Base-by-base conservation (phyloP, 2,888 invertebrate species). In the Urechis unicinctus region DNA sequence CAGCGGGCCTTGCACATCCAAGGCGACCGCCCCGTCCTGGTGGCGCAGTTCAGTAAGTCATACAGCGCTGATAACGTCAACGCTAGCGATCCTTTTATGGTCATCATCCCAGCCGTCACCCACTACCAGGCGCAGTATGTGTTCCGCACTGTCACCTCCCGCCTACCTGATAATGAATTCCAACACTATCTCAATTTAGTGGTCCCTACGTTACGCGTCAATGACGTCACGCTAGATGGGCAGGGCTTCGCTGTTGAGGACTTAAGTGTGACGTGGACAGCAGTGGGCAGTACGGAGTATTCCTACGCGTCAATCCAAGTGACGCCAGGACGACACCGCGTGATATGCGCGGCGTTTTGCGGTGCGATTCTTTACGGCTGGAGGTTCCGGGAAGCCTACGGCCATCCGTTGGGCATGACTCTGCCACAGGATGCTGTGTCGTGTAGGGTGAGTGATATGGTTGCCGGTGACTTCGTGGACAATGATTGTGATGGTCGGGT, bases 31-130 rank as follows among this genome's bases (percentile, higher is more conserved):
- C 61, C 63, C 1, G 56, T 68, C 3, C 55, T 64, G 56, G 56
- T 69, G n/a, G 64, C 58, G 3, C 61, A 67, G 55, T 64, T 65
- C 46, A 54, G 52, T 30, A 54, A 48, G 24, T 54, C 64, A 1
- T 57, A 59, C 43, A 44, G 50, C 4, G 62, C 60, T 9, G 68
- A 68, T 42, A 62, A 57, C 1, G 58, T 55, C 21, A 58, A 65
- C 29, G 53, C 58, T 17, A 68, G 67, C n/a, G 71, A 71, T 52
- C 70, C 71, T 1, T 66, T 67, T 50, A 67, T 70, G 65, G 62
- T 63, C 1, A 45, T 68, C 6, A 26, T 68, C 1, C 65, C 67
- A 5, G 67, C 70, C 0, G 54, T 59, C 6, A 50, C 55, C 1
- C 68, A 69, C 58, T 70, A 62, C 52, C 60, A 59, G 1, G 58